phyloP scores from a whole-genome alignment of 2,888 invertebrate genomes.

The Drosophila anomelani region DNA sequence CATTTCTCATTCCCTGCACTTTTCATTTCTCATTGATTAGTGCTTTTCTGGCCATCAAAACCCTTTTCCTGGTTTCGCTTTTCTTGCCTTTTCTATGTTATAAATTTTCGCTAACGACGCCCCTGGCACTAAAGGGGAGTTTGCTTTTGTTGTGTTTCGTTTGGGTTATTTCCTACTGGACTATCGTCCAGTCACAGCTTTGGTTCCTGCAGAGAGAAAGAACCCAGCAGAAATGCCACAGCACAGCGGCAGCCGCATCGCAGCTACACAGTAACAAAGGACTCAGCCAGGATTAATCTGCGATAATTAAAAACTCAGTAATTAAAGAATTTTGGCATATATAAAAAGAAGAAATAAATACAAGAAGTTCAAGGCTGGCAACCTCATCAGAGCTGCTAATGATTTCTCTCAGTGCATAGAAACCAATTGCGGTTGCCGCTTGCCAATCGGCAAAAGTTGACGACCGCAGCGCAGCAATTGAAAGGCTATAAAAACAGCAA shows the following conservation, averaged over 20 bases:
- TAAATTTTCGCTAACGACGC: constrained; percentile 70
- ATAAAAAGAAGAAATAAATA: neutral
- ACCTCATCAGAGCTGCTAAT: rapidly evolving
- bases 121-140: constrained; percentile 54
- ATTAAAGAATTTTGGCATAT: neutral
- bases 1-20: neutral
- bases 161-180: constrained; percentile 14
- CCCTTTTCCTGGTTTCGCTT: constrained; percentile 7
- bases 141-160: constrained; percentile 1
- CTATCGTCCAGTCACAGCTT: constrained; percentile 20
- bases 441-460: constrained; percentile 76
- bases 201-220: constrained; percentile 1
- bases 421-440: constrained; percentile 73
- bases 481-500: constrained; percentile 49
- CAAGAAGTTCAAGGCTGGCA: neutral
- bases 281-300: neutral
- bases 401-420: constrained; percentile 1
- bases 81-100: constrained; percentile 40
- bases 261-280: neutral
- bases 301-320: neutral
- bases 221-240: neutral
- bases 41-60: neutral
- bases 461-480: constrained; percentile 62
- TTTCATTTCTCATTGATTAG: constrained; percentile 11
- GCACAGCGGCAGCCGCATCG: neutral